Evolutionary conservation across 2,113 vertebrate genomes (phyloP).

Genomic region (Cynocephalus volans): DNA sequence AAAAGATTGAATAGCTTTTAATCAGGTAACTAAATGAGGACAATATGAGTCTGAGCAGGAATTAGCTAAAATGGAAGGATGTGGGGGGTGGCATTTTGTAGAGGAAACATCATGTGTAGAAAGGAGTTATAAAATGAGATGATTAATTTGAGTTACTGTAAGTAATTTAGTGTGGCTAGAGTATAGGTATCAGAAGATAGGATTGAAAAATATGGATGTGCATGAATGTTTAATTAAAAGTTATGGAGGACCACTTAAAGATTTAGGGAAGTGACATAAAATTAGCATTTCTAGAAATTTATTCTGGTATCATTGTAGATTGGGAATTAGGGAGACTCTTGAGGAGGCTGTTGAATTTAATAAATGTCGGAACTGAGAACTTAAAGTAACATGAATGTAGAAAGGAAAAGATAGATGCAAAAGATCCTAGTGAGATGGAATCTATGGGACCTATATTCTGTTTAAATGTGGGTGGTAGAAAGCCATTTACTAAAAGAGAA

Average conservation of each 20-base stretch:
- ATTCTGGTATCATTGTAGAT: not conserved
- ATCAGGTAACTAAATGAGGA: not conserved
- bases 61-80: not conserved
- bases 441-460: not conserved
- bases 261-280: conserved; percentile 8
- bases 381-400: not conserved
- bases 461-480: not conserved
- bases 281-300: conserved; percentile 40
- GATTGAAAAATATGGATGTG: conserved; percentile 5
- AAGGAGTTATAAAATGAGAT: not conserved
- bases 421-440: not conserved
- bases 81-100: not conserved
- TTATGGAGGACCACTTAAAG: not conserved
- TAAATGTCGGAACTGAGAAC: conserved; percentile 22
- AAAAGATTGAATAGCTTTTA: conserved; percentile 40
- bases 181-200: not conserved
- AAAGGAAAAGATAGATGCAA: not conserved
- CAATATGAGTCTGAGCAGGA: not conserved
- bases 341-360: conserved; percentile 25
- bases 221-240: conserved; percentile 44
- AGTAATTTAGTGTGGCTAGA: not conserved
- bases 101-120: not conserved
- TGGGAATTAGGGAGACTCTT: not conserved
- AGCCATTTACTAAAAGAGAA: not conserved
- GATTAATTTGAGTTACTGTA: not conserved